phyloP scores from a whole-genome alignment of 2,113 vertebrate genomes.

The Spea bombifrons region DNA sequence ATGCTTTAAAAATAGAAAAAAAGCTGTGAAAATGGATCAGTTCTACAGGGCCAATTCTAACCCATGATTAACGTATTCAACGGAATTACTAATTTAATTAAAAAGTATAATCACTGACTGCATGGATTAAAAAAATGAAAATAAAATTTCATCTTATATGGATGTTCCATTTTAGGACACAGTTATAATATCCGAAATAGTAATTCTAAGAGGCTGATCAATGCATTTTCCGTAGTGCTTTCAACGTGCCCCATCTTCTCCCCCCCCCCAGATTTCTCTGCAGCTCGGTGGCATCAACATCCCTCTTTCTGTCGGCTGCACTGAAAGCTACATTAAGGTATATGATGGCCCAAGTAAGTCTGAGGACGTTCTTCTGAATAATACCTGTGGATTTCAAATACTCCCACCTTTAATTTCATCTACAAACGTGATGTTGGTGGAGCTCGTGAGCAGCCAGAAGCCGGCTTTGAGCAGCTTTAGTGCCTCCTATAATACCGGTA shows the following conservation, averaged over 20 bases:
- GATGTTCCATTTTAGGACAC: too few species aligned
- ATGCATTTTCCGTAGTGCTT: too few species aligned
- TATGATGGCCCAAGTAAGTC: background rate
- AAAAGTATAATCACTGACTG: too few species aligned
- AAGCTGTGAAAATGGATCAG: too few species aligned
- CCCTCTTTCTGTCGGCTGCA: background rate
- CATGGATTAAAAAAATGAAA: too few species aligned
- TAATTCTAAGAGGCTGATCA: too few species aligned
- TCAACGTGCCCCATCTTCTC: background rate
- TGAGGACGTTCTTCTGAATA: background rate
- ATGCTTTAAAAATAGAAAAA: too few species aligned
- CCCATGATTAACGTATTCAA: too few species aligned
- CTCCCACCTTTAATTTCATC: background rate
- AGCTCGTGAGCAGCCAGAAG: background rate
- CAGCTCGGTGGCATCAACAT: background rate
- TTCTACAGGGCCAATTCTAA: background rate
- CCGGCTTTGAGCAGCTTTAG: background rate
- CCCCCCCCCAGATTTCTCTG: background rate
- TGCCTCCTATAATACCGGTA: background rate
- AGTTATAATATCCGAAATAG: too few species aligned
- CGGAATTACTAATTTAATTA: too few species aligned
- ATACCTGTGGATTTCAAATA: background rate
- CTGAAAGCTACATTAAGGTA: background rate
- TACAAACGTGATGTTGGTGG: background rate
- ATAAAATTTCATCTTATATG: too few species aligned